Evolutionary conservation across 2,797 vertebrate genomes (phyloP).

Genomic region (Esox masquinongy): DNA sequence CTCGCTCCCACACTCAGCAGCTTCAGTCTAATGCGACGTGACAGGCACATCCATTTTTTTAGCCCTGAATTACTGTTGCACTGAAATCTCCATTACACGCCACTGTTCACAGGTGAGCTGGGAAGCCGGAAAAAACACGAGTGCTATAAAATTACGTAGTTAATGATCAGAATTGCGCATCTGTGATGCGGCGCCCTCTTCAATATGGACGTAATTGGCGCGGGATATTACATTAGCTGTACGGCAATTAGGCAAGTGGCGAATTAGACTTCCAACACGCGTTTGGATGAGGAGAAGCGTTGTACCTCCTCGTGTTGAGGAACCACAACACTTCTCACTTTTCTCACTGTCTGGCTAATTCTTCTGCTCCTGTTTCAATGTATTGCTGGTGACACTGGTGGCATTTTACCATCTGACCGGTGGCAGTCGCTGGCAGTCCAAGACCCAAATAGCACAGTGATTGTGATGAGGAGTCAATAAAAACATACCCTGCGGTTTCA

Average conservation of each 20-base stretch:
- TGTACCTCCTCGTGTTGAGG: background rate
- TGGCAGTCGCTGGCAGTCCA: background rate
- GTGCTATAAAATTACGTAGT: background rate
- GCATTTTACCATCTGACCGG: no score
- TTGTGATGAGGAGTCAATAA: background rate
- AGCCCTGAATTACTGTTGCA: background rate
- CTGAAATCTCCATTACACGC: background rate
- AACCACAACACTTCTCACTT: background rate
- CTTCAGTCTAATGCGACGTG: background rate
- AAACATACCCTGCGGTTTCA: no score
- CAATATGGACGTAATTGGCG: slow-evolving; percentile 2
- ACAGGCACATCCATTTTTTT: background rate
- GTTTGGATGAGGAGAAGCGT: background rate
- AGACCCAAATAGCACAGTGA: background rate
- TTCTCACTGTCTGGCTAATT: background rate
- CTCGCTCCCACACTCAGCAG: background rate
- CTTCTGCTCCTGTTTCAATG: no score
- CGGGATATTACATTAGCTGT: background rate
- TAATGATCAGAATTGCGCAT: background rate
- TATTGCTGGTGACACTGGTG: background rate
- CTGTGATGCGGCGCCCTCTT: background rate
- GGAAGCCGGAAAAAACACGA: background rate
- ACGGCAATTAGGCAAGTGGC: background rate
- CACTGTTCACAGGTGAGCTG: background rate
- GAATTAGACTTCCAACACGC: background rate